Base-by-base conservation (phyloP, 2,888 invertebrate genomes). In the Drosophila glabriapex region DNA sequence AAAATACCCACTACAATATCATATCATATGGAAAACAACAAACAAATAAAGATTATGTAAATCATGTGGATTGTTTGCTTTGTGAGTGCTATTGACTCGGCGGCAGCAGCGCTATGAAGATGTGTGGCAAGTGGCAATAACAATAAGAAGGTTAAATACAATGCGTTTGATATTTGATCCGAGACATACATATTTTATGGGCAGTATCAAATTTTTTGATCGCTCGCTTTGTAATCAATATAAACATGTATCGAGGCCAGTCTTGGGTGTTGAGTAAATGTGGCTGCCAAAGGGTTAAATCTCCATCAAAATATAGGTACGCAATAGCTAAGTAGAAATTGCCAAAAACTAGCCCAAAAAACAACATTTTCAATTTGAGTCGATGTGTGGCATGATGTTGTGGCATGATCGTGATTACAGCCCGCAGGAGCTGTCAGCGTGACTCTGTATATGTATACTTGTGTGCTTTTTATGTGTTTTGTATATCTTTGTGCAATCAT, bases 141-240 rank as follows among this genome's bases (percentile, higher is more conserved):
- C 84, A 85, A 85, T 85, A 67, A 80, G 83, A 85, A 88, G 84
- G 84, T 85, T 85, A 88, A 88, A 68, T 61, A 71, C 74, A 84
- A 84, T 75, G 75, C 74, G 54, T 61, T 50, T 60, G 49, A 68
- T 71, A 70, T 83, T 68, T 70, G 50, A 71, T 77, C 25, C 58
- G 22, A 29, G 31, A 31, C 43, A 53, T 54, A 28, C 64, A 53
- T 58, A 71, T 75, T 69, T 60, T 43, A 19, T 58, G 33, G 53
- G 58, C 66, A 58, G 46, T 43, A 49, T 73, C 60, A 62, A 53
- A 60, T 39, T 61, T 65, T 28, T 46, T 53, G 54, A 25, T 46
- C 33, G 33, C 4, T 22, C 29, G 50, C 76, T 58, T 76, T 80
- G 80, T 60, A 50, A 68, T 60, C 68, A 25, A 49, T 65, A 76